These are phyloP conservation scores for Metacarcinus magister DNA, from an alignment of 2,888 invertebrate species.

Conservation along the genomic window DNA sequence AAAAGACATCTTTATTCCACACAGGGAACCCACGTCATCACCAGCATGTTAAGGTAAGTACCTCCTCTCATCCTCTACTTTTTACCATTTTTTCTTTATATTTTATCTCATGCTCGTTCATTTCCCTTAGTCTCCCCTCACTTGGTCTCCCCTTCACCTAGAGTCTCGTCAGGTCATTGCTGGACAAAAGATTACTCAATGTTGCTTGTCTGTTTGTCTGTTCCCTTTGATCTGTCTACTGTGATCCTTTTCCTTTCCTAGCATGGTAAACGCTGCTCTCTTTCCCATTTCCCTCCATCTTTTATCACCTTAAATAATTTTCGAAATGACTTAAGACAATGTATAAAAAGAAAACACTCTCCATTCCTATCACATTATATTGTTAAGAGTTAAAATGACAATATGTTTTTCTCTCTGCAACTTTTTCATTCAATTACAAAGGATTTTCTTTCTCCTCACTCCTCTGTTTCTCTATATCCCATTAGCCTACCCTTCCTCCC, in stretches of 20 bases:
- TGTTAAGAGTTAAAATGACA: background rate
- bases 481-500: background rate
- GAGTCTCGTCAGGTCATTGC: background rate
- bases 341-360: background rate
- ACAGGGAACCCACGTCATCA: background rate
- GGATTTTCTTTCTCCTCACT: background rate
- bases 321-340: background rate
- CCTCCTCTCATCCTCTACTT: background rate
- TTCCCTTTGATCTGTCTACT: background rate
- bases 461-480: background rate
- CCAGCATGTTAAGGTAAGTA: background rate
- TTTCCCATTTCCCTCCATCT: background rate
- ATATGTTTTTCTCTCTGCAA: too few relatives aligned
- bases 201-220: background rate
- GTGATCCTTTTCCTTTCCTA: background rate
- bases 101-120: background rate
- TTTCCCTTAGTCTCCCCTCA: background rate
- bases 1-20: background rate
- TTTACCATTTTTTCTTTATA: background rate
- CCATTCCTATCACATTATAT: background rate
- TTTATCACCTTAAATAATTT: background rate
- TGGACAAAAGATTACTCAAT: background rate
- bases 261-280: background rate
- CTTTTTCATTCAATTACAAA: too few relatives aligned
- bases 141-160: background rate